These are phyloP conservation scores for Argopecten irradians DNA, from an alignment of 1,140 invertebrate genomes.

Conservation along the genomic window DNA sequence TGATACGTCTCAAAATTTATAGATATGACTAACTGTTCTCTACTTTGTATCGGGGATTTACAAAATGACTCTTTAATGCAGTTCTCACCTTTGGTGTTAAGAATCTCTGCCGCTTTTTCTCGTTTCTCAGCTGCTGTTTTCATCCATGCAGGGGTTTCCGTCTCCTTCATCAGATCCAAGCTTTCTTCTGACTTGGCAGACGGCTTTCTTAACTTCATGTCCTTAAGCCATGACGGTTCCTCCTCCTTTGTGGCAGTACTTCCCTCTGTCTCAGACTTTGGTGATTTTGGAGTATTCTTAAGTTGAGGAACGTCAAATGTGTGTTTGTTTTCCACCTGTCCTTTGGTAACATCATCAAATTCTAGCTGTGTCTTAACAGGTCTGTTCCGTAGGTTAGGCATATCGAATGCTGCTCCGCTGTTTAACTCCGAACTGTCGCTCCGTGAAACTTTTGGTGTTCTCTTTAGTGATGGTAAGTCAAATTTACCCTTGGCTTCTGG, in stretches of 20 bases:
- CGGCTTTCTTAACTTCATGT: constrained; percentile 44
- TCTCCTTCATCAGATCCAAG: constrained; percentile 11
- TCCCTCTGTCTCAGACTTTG: background rate
- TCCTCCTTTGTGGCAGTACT: background rate
- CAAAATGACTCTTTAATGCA: background rate
- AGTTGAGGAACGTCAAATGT: background rate
- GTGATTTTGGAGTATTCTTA: constrained; percentile 34
- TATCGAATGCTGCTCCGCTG: constrained; percentile 38
- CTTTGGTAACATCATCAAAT: constrained; percentile 19
- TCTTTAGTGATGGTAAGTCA: constrained; percentile 41
- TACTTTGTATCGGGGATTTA: no score
- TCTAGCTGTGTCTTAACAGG: constrained; percentile 34
- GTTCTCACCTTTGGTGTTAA: constrained; percentile 29
- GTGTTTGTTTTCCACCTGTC: background rate
- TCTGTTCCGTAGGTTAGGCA: constrained; percentile 45
- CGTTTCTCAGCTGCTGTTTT: constrained; percentile 38
- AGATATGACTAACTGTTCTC: no score
- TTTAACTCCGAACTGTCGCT: background rate
- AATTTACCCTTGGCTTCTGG: constrained; percentile 43
- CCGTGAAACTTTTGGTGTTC: constrained; percentile 30
- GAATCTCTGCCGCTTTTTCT: constrained; percentile 31
- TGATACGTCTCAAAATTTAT: no score
- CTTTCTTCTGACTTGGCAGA: constrained; percentile 28
- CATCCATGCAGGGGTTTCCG: constrained; percentile 25
- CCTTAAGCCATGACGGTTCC: constrained; percentile 42